Conservation (phyloP, 2,113 vertebrate genomes). For the Microcebus lehilahytsara region DNA sequence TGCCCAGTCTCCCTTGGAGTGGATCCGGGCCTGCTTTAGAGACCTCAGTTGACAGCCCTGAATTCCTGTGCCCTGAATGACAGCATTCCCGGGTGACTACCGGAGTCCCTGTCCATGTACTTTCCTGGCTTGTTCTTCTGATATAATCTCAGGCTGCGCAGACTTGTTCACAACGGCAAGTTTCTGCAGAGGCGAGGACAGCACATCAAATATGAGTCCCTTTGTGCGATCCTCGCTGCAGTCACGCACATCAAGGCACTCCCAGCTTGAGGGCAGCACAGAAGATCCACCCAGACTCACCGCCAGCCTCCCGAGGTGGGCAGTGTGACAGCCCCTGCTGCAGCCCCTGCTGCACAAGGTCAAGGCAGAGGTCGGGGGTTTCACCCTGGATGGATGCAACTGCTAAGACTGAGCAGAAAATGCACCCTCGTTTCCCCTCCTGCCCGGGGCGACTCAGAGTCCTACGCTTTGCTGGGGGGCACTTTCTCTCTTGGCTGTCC, state of each 20-base stretch:
- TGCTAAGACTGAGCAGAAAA: rapidly evolving
- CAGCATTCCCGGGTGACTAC: not conserved
- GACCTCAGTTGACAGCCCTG: not conserved
- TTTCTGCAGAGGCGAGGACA: not conserved
- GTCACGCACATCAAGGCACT: not conserved
- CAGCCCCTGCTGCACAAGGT: not conserved
- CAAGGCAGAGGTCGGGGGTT: not conserved
- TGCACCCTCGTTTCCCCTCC: rapidly evolving
- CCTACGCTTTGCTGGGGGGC: rapidly evolving
- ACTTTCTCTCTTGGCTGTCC: too few relatives aligned
- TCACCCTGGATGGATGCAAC: rapidly evolving
- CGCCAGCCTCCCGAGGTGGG: not conserved
- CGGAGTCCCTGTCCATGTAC: too few relatives aligned
- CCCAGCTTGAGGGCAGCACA: not conserved
- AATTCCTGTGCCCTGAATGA: not conserved
- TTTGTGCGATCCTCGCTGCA: too few relatives aligned
- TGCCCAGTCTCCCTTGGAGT: rapidly evolving
- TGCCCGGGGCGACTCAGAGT: not conserved
- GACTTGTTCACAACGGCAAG: not conserved
- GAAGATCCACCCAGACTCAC: not conserved
- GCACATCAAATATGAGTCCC: not conserved
- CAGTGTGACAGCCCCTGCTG: rapidly evolving
- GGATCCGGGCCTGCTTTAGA: not conserved
- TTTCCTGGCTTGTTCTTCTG: not conserved
- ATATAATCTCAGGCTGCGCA: not conserved